phyloP scores from a whole-genome alignment of 2,888 invertebrate genomes.

The Marronus borbonicus region DNA sequence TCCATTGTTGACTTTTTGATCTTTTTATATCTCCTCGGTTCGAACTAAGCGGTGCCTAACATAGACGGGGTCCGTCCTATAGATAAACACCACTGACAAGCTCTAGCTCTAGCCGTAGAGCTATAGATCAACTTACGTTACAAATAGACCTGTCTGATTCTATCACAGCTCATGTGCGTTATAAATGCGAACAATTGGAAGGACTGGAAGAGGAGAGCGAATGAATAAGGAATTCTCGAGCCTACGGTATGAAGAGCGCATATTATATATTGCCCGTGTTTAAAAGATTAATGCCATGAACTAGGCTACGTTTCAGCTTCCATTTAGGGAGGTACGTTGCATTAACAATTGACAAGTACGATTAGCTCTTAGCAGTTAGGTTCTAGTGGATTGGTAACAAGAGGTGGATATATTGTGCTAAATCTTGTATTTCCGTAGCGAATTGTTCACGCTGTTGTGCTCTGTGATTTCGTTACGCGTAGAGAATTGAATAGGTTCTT shows the following conservation, averaged over 20 bases:
- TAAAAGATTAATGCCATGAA: slow-evolving; percentile 28
- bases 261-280: slow-evolving; percentile 16
- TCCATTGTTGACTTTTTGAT: slow-evolving; percentile 39
- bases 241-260: neutral
- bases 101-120: slow-evolving; percentile 8
- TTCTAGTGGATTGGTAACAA: neutral
- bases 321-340: slow-evolving; percentile 11
- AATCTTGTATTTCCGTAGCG: no score
- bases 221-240: slow-evolving; percentile 13
- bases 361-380: neutral
- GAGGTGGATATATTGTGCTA: neutral
- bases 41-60: neutral
- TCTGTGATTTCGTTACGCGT: no score
- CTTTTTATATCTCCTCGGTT: slow-evolving; percentile 32
- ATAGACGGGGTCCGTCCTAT: neutral
- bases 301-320: slow-evolving; percentile 13
- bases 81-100: slow-evolving; percentile 36
- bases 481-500: no score
- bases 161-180: slow-evolving; percentile 55
- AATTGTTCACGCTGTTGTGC: no score
- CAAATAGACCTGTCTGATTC: slow-evolving; percentile 58
- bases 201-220: slow-evolving; percentile 4
- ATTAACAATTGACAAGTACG: slow-evolving; percentile 17
- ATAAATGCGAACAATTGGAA: slow-evolving; percentile 55
- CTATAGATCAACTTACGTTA: slow-evolving; percentile 54